Percentiles rank a stretch among this genome's conserved stretches.
Conservation (phyloP, 2,888 invertebrate species). For the Pogonocherus hispidulus region DNA sequence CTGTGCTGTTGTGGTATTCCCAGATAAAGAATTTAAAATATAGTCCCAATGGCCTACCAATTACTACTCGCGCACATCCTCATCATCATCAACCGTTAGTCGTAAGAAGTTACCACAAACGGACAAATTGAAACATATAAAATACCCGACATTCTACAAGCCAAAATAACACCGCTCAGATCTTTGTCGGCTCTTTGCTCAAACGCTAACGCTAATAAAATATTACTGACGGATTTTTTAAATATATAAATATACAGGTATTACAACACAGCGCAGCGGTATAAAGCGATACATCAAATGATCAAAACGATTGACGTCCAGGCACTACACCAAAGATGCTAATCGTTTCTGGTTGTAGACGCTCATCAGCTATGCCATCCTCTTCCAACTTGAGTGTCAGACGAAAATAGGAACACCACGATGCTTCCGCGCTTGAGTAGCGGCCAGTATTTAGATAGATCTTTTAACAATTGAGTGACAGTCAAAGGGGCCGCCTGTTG, state of each 20-base stretch:
- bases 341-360: constrained; percentile 46
- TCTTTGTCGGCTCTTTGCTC: constrained; percentile 23
- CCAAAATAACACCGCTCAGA: constrained; percentile 19
- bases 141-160: constrained; percentile 11
- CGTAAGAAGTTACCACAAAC: constrained; percentile 15
- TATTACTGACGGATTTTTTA: constrained; percentile 28
- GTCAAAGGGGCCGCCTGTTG: constrained; percentile 61
- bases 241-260: constrained; percentile 41
- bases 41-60: no score
- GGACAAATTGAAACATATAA: constrained; percentile 24
- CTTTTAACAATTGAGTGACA: constrained; percentile 64
- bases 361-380: neutral
- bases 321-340: constrained; percentile 56
- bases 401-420: neutral
- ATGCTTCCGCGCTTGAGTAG: constrained; percentile 33
- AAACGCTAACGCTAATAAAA: constrained; percentile 20
- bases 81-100: neutral
- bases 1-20: no score
- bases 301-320: constrained; percentile 57
- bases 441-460: constrained; percentile 62
- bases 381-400: neutral
- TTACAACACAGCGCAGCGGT: constrained; percentile 47
- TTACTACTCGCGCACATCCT: no score
- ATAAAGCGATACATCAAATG: constrained; percentile 56
- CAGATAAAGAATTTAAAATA: no score